These are phyloP conservation scores for Deilephila elpenor DNA, from an alignment of 2,888 invertebrate genomes.

Conservation along the genomic window DNA sequence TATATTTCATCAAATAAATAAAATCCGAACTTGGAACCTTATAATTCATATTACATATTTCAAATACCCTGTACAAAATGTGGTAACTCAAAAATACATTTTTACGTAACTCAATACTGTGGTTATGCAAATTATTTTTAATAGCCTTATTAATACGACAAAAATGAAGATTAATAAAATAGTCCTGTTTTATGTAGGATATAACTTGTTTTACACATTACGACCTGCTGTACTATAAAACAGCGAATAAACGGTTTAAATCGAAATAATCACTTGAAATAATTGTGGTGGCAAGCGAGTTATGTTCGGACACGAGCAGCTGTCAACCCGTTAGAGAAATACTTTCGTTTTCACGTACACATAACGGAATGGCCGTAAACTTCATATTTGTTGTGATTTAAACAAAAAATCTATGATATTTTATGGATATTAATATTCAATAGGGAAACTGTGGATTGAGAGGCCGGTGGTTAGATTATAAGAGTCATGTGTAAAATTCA, in stretches of 20 bases:
- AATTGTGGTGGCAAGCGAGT: neutral
- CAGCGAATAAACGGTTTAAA: conserved; percentile 6
- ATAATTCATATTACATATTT: neutral
- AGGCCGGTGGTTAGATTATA: too few species aligned
- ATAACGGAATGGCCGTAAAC: conserved; percentile 27
- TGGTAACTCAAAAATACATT: too few species aligned
- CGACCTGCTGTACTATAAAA: neutral
- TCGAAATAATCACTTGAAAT: neutral
- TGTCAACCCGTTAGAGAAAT: conserved; percentile 22
- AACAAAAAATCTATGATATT: neutral
- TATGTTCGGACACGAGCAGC: neutral
- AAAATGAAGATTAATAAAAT: neutral
- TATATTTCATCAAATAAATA: too few species aligned
- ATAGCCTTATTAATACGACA: neutral
- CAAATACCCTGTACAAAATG: neutral
- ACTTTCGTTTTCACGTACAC: conserved; percentile 28
- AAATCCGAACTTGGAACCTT: too few species aligned
- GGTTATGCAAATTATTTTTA: neutral
- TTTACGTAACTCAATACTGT: neutral
- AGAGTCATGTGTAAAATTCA: too few species aligned
- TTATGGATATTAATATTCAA: neutral
- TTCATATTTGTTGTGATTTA: neutral
- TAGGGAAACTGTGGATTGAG: too few species aligned
- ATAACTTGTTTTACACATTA: neutral
- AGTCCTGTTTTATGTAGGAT: neutral